Evolutionary conservation across 2,113 vertebrate species (phyloP).

Genomic region (Coregonus clupeaformis): DNA sequence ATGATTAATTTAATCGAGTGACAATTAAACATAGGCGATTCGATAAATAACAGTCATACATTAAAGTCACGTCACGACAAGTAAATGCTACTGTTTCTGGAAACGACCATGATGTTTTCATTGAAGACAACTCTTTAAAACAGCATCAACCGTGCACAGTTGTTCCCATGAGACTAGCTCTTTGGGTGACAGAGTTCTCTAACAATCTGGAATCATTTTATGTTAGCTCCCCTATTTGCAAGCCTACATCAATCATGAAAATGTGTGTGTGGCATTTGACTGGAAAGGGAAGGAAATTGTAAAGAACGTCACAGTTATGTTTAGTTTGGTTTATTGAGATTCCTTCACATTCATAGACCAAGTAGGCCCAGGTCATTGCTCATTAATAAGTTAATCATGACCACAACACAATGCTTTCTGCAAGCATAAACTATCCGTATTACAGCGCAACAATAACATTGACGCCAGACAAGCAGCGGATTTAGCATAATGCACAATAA

Average conservation of each 20-base stretch:
- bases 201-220: too few relatives aligned
- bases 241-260: neutral
- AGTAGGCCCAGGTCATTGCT: neutral
- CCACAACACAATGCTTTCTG: neutral
- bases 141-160: too few relatives aligned
- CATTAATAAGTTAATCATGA: neutral
- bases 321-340: slow-evolving; percentile 43
- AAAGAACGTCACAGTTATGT: neutral
- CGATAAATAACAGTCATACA: too few relatives aligned
- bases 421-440: neutral
- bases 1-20: too few relatives aligned
- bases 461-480: neutral
- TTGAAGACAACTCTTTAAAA: too few relatives aligned
- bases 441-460: neutral
- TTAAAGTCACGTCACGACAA: too few relatives aligned
- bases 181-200: too few relatives aligned
- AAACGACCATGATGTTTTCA: too few relatives aligned
- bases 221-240: too few relatives aligned
- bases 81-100: too few relatives aligned
- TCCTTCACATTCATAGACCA: slow-evolving; percentile 25
- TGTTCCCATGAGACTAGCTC: too few relatives aligned
- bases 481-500: slow-evolving; percentile 3
- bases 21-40: too few relatives aligned
- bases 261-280: neutral
- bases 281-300: neutral